These are phyloP conservation scores for Syncerus caffer DNA, from an alignment of 2,797 vertebrate genomes.

Conservation along the genomic window DNA sequence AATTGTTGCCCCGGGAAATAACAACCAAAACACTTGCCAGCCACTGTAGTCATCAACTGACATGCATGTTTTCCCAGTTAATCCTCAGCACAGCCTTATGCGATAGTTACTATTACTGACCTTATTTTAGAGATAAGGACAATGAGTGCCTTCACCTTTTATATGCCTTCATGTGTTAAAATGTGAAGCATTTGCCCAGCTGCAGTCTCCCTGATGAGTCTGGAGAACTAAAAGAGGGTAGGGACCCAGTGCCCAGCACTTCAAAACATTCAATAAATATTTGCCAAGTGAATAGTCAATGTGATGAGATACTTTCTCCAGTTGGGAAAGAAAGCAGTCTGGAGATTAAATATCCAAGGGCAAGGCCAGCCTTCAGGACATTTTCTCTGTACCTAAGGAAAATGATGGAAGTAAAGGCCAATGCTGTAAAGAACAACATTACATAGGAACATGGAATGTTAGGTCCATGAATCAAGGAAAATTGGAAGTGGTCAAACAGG, in stretches of 20 bases:
- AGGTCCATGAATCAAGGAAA: not conserved
- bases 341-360: not conserved
- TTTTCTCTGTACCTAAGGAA: constrained; percentile 27
- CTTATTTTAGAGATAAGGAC: constrained; percentile 2
- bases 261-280: constrained; percentile 40
- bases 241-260: not conserved
- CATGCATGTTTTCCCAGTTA: constrained; percentile 1
- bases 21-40: not conserved
- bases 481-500: not conserved
- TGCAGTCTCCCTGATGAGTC: not conserved
- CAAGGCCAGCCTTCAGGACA: not conserved
- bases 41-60: not conserved
- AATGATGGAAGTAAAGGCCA: not conserved
- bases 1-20: not conserved
- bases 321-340: constrained; percentile 19
- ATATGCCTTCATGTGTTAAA: constrained; percentile 22
- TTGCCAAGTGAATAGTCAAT: constrained; percentile 32
- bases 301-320: constrained; percentile 36
- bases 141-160: not conserved
- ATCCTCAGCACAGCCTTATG: not conserved
- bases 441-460: not conserved
- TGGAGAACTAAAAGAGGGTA: not conserved
- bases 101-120: not conserved
- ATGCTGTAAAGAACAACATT: not conserved
- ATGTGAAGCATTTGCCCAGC: constrained; percentile 23